Percentiles rank a stretch among this genome's conserved stretches.
phyloP scores from a whole-genome alignment of 2,888 invertebrate genomes.

The Meiosimyza decipiens region DNA sequence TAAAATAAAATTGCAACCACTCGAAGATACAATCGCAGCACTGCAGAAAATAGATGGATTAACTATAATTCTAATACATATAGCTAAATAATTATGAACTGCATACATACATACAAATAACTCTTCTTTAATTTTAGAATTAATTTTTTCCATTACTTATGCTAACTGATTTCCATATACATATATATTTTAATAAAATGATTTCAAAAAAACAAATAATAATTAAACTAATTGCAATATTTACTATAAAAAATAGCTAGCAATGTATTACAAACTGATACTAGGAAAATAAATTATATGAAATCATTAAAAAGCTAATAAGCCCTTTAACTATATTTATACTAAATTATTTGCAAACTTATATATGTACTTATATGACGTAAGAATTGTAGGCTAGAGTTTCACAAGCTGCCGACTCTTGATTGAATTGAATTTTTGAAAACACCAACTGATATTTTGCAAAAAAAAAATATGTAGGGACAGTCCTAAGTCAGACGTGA shows the following conservation, averaged over 20 bases:
- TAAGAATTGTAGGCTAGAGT: no score
- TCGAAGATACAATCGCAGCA: conserved; percentile 25
- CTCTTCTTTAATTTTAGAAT: no score
- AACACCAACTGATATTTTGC: no score
- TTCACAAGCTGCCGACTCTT: no score
- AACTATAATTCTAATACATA: conserved; percentile 5
- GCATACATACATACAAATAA: no score
- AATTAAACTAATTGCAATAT: background rate
- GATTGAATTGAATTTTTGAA: no score
- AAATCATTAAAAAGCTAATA: background rate
- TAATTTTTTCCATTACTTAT: no score
- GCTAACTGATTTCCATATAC: no score
- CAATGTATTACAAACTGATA: conserved; percentile 10
- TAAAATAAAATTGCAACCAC: conserved; percentile 11
- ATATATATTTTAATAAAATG: conserved; percentile 13
- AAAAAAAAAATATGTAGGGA: no score
- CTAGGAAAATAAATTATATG: no score
- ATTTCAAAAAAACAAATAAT: background rate
- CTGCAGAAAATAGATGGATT: conserved; percentile 14
- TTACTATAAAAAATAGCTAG: conserved; percentile 3
- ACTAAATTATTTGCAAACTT: background rate
- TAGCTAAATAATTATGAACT: conserved; percentile 7
- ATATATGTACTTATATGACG: no score
- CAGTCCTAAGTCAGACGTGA: no score
- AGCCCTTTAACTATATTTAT: conserved; percentile 5